These are phyloP conservation scores for Taeniopygia guttata DNA, from an alignment of 2,797 vertebrate species.

Conservation along the genomic window DNA sequence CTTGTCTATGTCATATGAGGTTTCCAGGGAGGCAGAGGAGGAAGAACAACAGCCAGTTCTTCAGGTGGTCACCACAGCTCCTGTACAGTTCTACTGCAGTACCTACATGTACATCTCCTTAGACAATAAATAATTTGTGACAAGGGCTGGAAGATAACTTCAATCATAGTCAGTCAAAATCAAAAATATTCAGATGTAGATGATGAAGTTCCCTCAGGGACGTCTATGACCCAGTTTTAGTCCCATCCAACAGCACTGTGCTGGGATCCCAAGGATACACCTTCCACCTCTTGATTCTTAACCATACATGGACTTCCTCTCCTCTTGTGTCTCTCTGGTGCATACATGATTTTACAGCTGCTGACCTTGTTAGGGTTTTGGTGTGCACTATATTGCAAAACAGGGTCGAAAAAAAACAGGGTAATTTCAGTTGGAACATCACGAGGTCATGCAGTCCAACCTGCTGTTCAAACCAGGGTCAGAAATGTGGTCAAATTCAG, in stretches of 20 bases:
- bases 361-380: not conserved
- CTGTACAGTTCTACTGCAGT: rapidly evolving
- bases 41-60: not conserved
- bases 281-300: not conserved
- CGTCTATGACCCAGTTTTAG: rapidly evolving
- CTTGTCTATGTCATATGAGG: not conserved
- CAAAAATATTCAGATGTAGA: not conserved
- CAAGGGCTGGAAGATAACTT: not conserved
- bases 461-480: not conserved
- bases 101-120: rapidly evolving
- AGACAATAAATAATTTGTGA: not conserved
- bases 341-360: rapidly evolving
- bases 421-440: not conserved
- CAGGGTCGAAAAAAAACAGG: rapidly evolving
- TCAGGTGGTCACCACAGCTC: not conserved
- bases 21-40: not conserved
- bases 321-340: not conserved
- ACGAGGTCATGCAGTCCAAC: not conserved
- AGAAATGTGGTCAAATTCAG: not conserved
- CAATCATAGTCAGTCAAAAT: not conserved
- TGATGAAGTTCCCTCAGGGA: not conserved
- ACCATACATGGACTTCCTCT: not conserved
- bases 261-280: not conserved
- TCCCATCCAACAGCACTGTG: rapidly evolving
- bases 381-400: rapidly evolving